Evolutionary conservation across 2,888 invertebrate species (phyloP).

Genomic region (Volucella inflata): DNA sequence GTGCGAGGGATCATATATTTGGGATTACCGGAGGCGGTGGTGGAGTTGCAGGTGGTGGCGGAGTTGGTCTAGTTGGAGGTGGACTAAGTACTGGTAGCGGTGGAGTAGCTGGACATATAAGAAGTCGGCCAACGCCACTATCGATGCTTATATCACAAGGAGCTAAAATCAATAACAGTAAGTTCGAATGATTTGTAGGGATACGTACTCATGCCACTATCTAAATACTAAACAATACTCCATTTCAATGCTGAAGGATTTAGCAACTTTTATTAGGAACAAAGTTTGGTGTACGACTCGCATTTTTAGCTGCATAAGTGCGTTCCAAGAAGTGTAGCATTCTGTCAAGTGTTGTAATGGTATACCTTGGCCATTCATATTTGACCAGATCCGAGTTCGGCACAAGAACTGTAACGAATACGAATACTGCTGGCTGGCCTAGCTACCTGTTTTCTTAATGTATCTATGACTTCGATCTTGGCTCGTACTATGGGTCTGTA

Average conservation of each 20-base stretch:
- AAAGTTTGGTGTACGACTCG: no score
- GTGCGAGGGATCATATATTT: conserved; percentile 89
- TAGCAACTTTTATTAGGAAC: no score
- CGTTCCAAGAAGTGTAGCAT: conserved; percentile 48
- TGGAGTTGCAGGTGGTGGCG: conserved; percentile 68
- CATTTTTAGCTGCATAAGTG: no score
- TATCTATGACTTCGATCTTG: conserved; percentile 17
- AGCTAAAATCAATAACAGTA: conserved; percentile 90
- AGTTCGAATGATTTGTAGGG: conserved; percentile 84
- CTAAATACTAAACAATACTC: no score
- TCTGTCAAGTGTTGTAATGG: conserved; percentile 52
- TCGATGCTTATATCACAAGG: conserved; percentile 93
- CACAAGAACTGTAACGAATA: conserved; percentile 41
- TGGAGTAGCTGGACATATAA: conserved; percentile 77
- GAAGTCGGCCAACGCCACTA: conserved; percentile 86
- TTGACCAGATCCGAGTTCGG: conserved; percentile 46
- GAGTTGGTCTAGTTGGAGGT: conserved; percentile 72
- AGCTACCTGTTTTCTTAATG: conserved; percentile 12
- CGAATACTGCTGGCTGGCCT: conserved; percentile 1
- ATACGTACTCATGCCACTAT: not conserved
- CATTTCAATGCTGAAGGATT: not conserved
- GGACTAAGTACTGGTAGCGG: conserved; percentile 50
- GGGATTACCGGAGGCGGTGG: conserved; percentile 84
- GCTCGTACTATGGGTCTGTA: conserved; percentile 8
- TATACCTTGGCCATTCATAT: conserved; percentile 38